A percentile compares a stretch with the other conserved stretches of the same genome.
Evolutionary conservation across 2,888 invertebrate species (phyloP).

Genomic region (Subacronicta megacephala): DNA sequence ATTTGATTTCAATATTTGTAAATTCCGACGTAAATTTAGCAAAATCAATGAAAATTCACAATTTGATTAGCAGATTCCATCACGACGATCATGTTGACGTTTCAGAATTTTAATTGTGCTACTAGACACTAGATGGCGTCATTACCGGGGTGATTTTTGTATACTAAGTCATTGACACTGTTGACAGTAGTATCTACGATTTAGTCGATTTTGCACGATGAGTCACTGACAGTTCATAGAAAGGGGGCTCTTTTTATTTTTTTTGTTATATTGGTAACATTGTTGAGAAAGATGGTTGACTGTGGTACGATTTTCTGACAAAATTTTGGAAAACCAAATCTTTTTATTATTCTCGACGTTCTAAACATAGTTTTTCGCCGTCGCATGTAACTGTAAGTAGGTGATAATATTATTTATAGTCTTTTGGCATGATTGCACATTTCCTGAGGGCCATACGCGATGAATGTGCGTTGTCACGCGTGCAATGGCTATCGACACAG

Average conservation of each 20-base stretch:
- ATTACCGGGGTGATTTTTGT: slow-evolving; percentile 11
- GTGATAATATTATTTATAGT: slow-evolving; percentile 58
- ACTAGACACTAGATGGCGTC: slow-evolving; percentile 67
- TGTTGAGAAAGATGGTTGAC: slow-evolving; percentile 82
- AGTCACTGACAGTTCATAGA: slow-evolving; percentile 34
- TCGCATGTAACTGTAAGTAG: slow-evolving; percentile 85
- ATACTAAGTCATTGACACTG: background rate
- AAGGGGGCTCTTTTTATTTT: slow-evolving; percentile 30
- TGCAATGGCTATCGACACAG: slow-evolving; percentile 88
- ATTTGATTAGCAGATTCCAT: slow-evolving; percentile 83
- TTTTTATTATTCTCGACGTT: slow-evolving; percentile 66
- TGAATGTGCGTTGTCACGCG: slow-evolving; percentile 89
- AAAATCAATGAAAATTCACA: slow-evolving; percentile 78
- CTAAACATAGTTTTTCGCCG: slow-evolving; percentile 62
- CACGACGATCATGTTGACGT: slow-evolving; percentile 82
- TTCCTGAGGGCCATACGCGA: slow-evolving; percentile 61
- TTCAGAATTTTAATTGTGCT: slow-evolving; percentile 80
- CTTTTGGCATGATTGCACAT: slow-evolving; percentile 49
- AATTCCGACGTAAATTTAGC: slow-evolving; percentile 60
- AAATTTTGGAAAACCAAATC: slow-evolving; percentile 71
- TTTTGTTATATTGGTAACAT: slow-evolving; percentile 72
- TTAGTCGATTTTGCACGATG: slow-evolving; percentile 34
- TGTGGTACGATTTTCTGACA: slow-evolving; percentile 82
- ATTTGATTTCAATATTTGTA: slow-evolving; percentile 54
- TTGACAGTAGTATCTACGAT: slow-evolving; percentile 11